Base-by-base conservation (phyloP, 2,888 invertebrate species). In the Marasmarcha lunaedactyla region DNA sequence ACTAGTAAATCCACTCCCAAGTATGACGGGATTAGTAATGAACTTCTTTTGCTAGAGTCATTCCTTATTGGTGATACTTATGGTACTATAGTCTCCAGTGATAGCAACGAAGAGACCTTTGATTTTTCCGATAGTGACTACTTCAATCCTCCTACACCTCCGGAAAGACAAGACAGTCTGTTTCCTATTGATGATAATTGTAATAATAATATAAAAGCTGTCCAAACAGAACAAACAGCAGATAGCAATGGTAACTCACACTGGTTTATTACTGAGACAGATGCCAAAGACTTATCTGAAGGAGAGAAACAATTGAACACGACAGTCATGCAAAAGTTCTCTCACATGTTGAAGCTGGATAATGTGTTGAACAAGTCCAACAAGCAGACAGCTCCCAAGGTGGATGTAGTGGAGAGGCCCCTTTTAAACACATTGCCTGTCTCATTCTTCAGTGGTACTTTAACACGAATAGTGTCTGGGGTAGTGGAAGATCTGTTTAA, bases 401-500 rank as follows among this genome's bases (percentile, higher is more conserved):
- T 54, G 42, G 71, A 71, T 51, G 54, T 61, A 10, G 68, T 89
- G 27, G 84, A 85, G 38, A 65, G 86, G 45, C 89, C 89, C 0
- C 61, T 76, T 25, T 59, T 87, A 14, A 79, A 81, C 12, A 66
- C 63, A 36, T 63, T 77, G 41, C 69, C 81, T 2, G 73, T 67
- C 1, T 57, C 85, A 4, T 85, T 85, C 45, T 89, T 87, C 49
- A 85, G 86, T 51, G 90, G 90, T 0, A 78, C 85, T 50, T 63
- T 91, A 44, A 88, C 86, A 42, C 84, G 86, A 52, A 76, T 86
- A 30, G 79, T 84, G 2, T 78, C 81, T 5, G 88, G 89, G 6
- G 87, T 88, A 0, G 89, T 90, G 1, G 90, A 90, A 50, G 90
- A 90, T 47, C 74, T 90, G 41, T 87, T 92, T 38, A 92, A 91